These are phyloP conservation scores for Leptinotarsa rubiginosa DNA, from an alignment of 2,888 invertebrate genomes.

Conservation along the genomic window DNA sequence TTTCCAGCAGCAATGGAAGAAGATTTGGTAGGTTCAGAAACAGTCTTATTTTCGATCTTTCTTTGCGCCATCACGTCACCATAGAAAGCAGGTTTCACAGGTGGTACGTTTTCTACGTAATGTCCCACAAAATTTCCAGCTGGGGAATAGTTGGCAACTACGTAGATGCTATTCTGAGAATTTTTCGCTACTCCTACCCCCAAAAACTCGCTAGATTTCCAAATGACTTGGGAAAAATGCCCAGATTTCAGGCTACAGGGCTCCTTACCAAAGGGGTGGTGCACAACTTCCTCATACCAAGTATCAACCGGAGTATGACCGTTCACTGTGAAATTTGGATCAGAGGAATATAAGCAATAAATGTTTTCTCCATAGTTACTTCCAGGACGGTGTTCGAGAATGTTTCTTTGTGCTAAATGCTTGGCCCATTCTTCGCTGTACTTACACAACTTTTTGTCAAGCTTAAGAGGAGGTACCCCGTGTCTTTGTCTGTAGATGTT, in stretches of 20 bases:
- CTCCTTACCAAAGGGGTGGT: conserved; percentile 74
- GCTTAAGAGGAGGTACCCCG: conserved; percentile 75
- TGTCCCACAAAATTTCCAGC: conserved; percentile 88
- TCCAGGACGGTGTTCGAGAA: conserved; percentile 80
- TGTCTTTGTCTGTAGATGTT: conserved; percentile 79
- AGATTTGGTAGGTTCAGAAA: not conserved
- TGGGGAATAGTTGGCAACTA: conserved; percentile 91
- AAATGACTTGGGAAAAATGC: conserved; percentile 80
- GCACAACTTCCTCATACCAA: conserved; percentile 80
- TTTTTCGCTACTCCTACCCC: conserved; percentile 78
- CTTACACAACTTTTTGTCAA: conserved; percentile 75
- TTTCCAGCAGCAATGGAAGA: conserved; percentile 21
- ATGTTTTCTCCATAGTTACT: conserved; percentile 88
- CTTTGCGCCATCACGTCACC: conserved; percentile 27
- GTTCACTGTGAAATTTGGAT: conserved; percentile 74
- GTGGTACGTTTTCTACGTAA: conserved; percentile 80
- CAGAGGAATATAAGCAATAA: conserved; percentile 80
- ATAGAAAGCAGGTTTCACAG: conserved; percentile 60
- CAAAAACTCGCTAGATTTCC: conserved; percentile 74
- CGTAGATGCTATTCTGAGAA: conserved; percentile 81
- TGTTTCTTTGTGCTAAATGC: conserved; percentile 74
- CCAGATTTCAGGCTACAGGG: conserved; percentile 74
- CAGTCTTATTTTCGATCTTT: conserved; percentile 20
- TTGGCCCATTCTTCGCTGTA: conserved; percentile 81
- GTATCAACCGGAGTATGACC: conserved; percentile 81